These are phyloP conservation scores for Zoroaster sp. DNA, from an alignment of 53 echinoderm and acorn worm genomes.

Conservation along the genomic window DNA sequence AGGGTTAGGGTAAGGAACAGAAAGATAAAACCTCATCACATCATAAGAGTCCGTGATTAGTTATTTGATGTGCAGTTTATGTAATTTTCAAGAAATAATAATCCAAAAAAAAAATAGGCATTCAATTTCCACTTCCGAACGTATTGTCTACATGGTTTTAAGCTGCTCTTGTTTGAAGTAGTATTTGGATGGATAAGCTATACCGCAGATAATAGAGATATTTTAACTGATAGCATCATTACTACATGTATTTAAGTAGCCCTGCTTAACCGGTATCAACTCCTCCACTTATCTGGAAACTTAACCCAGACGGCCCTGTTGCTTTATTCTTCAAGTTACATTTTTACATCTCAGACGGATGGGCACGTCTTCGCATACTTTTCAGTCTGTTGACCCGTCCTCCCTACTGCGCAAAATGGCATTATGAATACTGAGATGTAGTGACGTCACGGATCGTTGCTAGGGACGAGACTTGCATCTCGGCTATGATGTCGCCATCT, in stretches of 20 bases:
- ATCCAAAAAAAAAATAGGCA: too few species aligned
- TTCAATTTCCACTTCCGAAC: too few species aligned
- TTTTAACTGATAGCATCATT: neutral
- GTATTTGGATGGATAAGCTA: neutral
- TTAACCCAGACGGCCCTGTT: slow-evolving; percentile 13
- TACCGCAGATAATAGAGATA: neutral
- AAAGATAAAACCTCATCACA: too few species aligned
- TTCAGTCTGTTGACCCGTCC: neutral
- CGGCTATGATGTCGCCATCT: slow-evolving; percentile 27
- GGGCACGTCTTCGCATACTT: neutral
- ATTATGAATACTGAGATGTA: slow-evolving; percentile 6
- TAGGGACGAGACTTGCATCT: slow-evolving; percentile 16
- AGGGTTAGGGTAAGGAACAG: too few species aligned
- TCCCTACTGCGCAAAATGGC: neutral
- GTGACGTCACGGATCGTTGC: slow-evolving; percentile 50
- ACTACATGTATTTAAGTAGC: slow-evolving; percentile 1
- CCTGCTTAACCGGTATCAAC: slow-evolving; percentile 7
- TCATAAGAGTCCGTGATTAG: too few species aligned
- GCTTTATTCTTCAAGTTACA: slow-evolving; percentile 43
- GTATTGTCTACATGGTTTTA: too few species aligned
- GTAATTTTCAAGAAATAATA: too few species aligned
- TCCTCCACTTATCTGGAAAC: slow-evolving; percentile 26
- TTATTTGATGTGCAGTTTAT: too few species aligned
- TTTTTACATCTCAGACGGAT: neutral
- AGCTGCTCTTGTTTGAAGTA: neutral